These are phyloP conservation scores for Eremobia ochroleuca DNA, from an alignment of 2,888 invertebrate species.

Conservation along the genomic window DNA sequence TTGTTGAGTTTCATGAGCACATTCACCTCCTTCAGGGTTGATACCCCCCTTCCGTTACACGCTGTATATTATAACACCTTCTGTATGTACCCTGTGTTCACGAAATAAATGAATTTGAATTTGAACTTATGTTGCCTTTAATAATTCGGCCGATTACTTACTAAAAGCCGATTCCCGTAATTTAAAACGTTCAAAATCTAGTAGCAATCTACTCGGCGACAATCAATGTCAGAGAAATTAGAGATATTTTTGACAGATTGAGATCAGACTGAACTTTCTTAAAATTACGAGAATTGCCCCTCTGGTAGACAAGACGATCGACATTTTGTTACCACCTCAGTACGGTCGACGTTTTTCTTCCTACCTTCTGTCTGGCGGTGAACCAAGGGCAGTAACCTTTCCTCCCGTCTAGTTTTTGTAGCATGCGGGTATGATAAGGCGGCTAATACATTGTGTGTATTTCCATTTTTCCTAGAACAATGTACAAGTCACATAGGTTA, in stretches of 20 bases:
- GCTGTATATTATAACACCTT: too few relatives aligned
- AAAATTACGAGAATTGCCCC: too few relatives aligned
- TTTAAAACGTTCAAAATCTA: too few relatives aligned
- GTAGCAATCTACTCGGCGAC: too few relatives aligned
- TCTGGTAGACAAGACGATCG: slow-evolving; percentile 1
- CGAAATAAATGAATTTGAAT: too few relatives aligned
- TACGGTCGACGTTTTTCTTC: slow-evolving; percentile 8
- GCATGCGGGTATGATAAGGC: slow-evolving; percentile 47
- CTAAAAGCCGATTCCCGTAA: too few relatives aligned
- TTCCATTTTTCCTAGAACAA: slow-evolving; percentile 47
- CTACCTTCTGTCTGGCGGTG: slow-evolving; percentile 28
- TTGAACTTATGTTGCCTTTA: neutral
- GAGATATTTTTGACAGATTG: neutral
- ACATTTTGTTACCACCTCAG: slow-evolving; percentile 10
- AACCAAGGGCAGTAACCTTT: slow-evolving; percentile 52
- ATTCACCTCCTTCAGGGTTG: too few relatives aligned
- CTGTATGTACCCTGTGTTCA: too few relatives aligned
- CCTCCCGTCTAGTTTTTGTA: slow-evolving; percentile 28
- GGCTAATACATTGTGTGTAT: slow-evolving; percentile 25
- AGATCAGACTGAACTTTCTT: neutral
- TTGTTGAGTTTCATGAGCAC: too few relatives aligned
- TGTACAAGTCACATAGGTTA: slow-evolving; percentile 32
- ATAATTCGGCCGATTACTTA: neutral
- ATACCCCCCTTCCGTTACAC: too few relatives aligned
- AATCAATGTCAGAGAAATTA: neutral